phyloP scores from a whole-genome alignment of 2,797 vertebrate genomes.

The Propithecus deckenii region DNA sequence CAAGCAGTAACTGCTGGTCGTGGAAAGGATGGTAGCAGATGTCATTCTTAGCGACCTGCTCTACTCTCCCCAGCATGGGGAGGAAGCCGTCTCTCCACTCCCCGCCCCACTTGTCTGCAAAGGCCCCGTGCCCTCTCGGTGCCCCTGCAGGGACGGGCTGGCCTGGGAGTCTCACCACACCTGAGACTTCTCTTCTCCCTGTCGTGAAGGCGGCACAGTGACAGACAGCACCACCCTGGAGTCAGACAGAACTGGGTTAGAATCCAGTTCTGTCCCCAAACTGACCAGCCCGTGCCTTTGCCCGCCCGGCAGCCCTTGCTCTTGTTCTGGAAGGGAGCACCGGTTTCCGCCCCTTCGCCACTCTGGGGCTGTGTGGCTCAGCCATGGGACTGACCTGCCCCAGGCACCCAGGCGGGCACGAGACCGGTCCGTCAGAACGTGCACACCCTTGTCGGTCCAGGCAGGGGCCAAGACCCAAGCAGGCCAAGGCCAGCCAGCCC shows the following conservation, averaged over 20 bases:
- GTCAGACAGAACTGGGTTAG: not conserved
- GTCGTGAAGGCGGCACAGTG: not conserved
- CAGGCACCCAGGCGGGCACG: not conserved
- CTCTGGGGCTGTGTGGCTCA: not conserved
- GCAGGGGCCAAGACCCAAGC: not conserved
- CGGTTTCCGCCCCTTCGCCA: accelerated
- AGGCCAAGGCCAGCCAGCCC: not conserved
- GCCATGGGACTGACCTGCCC: not conserved
- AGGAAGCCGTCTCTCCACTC: not conserved
- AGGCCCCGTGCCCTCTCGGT: not conserved
- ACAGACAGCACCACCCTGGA: not conserved
- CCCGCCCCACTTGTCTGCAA: too few relatives aligned
- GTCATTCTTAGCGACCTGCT: not conserved
- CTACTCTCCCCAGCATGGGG: not conserved
- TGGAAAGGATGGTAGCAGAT: not conserved
- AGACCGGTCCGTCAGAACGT: not conserved
- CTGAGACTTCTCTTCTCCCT: not conserved
- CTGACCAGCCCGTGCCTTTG: not conserved
- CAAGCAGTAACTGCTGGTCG: accelerated
- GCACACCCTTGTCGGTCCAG: not conserved
- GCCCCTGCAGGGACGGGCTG: not conserved
- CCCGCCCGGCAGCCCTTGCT: not conserved
- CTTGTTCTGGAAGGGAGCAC: not conserved
- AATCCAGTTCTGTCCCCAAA: not conserved
- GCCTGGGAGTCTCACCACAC: not conserved